A percentile compares a stretch with the other conserved stretches of the same genome.
phyloP scores from a whole-genome alignment of 2,888 invertebrate genomes.

The Megamerina dolium region DNA sequence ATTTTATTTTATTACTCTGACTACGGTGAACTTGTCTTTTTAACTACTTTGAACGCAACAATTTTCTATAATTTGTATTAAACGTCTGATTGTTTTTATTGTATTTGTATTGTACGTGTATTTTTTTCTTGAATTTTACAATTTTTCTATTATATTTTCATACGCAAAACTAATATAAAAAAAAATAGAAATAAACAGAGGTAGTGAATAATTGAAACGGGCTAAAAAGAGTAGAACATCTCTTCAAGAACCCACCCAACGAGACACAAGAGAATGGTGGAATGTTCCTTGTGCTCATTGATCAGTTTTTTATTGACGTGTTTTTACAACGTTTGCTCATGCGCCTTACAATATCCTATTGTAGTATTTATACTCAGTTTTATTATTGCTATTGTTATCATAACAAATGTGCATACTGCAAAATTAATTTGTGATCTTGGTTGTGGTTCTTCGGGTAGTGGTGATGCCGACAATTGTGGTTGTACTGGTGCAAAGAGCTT shows the following conservation, averaged over 20 bases:
- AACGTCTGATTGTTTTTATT: too few species aligned
- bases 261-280: slow-evolving; percentile 24
- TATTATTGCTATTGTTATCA: slow-evolving; percentile 23
- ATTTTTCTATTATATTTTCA: background rate
- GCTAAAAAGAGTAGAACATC: background rate
- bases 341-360: slow-evolving; percentile 33
- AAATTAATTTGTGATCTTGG: slow-evolving; percentile 25
- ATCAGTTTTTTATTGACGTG: slow-evolving; percentile 19
- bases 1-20: too few species aligned
- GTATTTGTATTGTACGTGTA: too few species aligned
- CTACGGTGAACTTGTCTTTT: too few species aligned
- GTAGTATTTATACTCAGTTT: slow-evolving; percentile 30
- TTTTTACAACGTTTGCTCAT: slow-evolving; percentile 23
- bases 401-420: slow-evolving; percentile 26
- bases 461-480: slow-evolving; percentile 8
- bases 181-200: background rate
- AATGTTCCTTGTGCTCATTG: slow-evolving; percentile 25
- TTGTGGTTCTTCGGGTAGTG: slow-evolving; percentile 8
- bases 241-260: too few species aligned
- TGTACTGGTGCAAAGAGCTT: slow-evolving; percentile 11
- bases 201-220: background rate
- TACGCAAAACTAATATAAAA: background rate
- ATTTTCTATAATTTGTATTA: too few species aligned
- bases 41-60: too few species aligned
- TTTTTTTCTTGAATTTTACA: too few species aligned